These are phyloP conservation scores for Drosophila engyochracea DNA, from an alignment of 2,888 invertebrate species.

Conservation along the genomic window DNA sequence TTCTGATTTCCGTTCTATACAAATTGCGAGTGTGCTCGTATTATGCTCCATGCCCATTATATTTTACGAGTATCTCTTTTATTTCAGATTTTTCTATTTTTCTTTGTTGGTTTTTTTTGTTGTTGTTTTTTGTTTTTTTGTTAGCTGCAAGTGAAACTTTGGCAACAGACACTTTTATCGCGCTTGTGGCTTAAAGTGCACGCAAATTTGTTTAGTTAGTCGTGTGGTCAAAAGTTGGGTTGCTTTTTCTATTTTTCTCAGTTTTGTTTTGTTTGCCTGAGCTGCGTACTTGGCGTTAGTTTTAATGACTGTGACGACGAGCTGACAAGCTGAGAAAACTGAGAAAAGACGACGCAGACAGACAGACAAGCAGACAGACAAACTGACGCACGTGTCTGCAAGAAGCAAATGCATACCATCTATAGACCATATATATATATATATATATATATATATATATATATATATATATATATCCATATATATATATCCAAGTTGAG, in stretches of 20 bases:
- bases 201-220: conserved; percentile 48
- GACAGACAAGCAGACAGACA: conserved; percentile 31
- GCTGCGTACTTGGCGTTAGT: conserved; percentile 38
- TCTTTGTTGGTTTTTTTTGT: background rate
- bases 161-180: conserved; percentile 74
- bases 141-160: conserved; percentile 61
- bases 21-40: background rate
- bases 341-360: conserved; percentile 13
- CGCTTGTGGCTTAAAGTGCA: conserved; percentile 59
- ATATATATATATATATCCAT: too few relatives aligned
- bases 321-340: conserved; percentile 30
- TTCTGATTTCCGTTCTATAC: background rate
- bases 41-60: conserved; percentile 8
- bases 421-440: background rate
- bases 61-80: background rate
- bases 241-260: conserved; percentile 15
- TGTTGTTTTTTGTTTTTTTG: background rate
- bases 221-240: conserved; percentile 44
- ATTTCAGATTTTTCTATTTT: background rate
- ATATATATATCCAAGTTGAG: too few relatives aligned
- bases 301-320: conserved; percentile 64
- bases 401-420: conserved; percentile 20
- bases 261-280: conserved; percentile 12
- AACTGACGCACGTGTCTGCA: conserved; percentile 51
- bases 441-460: background rate